A percentile compares a stretch with the other conserved stretches of the same genome.
phyloP scores from a whole-genome alignment of 2,888 invertebrate species.

The Microchrysa polita region DNA sequence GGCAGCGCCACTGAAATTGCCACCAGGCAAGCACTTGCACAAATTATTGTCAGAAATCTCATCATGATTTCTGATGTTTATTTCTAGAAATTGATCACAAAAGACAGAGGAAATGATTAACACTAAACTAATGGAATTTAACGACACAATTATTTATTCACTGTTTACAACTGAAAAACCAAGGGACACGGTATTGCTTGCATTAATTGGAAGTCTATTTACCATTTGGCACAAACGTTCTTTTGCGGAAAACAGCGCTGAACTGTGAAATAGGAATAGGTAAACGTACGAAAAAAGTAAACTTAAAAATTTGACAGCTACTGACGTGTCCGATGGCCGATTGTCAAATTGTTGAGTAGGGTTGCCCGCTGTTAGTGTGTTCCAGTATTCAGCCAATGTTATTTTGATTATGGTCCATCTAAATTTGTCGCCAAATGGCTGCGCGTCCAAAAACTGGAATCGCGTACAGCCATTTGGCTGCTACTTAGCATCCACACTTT shows the following conservation, averaged over 20 bases:
- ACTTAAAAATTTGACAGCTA: not conserved
- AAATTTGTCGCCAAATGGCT: too few relatives aligned
- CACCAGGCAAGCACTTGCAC: not conserved
- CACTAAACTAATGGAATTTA: not conserved
- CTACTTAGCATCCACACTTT: too few relatives aligned
- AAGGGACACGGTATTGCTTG: too few relatives aligned
- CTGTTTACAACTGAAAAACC: too few relatives aligned
- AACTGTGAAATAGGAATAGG: not conserved
- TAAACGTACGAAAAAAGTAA: not conserved
- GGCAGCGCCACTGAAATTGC: constrained; percentile 14
- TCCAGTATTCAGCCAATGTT: too few relatives aligned
- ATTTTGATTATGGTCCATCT: too few relatives aligned
- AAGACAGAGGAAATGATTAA: not conserved
- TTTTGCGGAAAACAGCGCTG: not conserved
- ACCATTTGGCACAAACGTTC: constrained; percentile 23
- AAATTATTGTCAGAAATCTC: not conserved
- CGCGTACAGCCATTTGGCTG: too few relatives aligned
- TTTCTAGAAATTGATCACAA: not conserved
- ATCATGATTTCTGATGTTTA: constrained; percentile 6
- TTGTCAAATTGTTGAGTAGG: too few relatives aligned
- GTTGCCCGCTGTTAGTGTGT: too few relatives aligned
- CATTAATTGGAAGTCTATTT: not conserved
- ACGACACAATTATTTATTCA: too few relatives aligned
- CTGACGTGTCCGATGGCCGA: constrained; percentile 3
- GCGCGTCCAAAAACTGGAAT: too few relatives aligned